Evolutionary conservation across 2,888 invertebrate species (phyloP), one percentile per base, ranked within the genome.

Genomic region (Hydrotaea diabolus): DNA sequence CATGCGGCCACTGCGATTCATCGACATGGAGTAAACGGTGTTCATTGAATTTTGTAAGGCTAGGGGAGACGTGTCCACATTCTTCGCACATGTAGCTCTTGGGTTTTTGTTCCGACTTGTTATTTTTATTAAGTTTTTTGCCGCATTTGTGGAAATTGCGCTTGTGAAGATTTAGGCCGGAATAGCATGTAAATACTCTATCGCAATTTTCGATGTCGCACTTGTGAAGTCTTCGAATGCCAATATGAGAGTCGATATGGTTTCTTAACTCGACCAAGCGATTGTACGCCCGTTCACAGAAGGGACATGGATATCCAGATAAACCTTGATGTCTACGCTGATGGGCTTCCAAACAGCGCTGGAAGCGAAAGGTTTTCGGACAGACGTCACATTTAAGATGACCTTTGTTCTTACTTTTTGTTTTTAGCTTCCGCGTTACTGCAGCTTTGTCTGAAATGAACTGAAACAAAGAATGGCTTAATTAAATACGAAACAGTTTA

Each of bases 1-100:
- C 88, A 78, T 86, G 88, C 0, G 92, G 92, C 62, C 90, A 66
- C 36, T 89, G 85, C 0, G 89, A 88, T 62, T 88, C 87, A 15
- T 91, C 90, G 23, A 87, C 88, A 77, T 91, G 91, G 0, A 88
- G 88, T 31, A 86, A 89, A 0, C 88, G 89, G 82, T 91, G 91
- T 39, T 89, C 89, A n/a, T 23, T 23, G 1, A 69, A 15, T n/a
- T 2, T 15, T 5, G 13, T 23, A 17, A 17, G 19, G 9, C 9
- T 7, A 11, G 19, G 4, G 8, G 21, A 21, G n/a, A 15, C 2
- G 9, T 39, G n/a, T 15, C 46, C 69, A 57, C 91, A 91, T 36
- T 88, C 88, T 62, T 91, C 91, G 59, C 91, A 91, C 0, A 91
- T 73, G 13, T 90, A 89, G 26, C 26, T 75, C 13, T 90, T 89